Base-by-base conservation (phyloP, 2,113 vertebrate genomes). In the Scopus umbretta region DNA sequence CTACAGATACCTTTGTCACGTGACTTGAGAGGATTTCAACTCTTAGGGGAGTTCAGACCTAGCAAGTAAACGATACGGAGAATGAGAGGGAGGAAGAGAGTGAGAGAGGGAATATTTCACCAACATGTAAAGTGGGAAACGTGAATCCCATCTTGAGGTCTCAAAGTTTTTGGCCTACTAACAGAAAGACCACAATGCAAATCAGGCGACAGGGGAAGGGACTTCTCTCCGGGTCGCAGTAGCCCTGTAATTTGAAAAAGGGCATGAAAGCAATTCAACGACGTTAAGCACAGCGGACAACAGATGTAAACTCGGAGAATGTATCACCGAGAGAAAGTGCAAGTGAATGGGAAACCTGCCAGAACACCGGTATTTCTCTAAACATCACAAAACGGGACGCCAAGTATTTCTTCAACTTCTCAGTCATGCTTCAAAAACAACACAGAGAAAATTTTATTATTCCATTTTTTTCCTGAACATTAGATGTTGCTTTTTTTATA, bases 401-500 rank as follows among this genome's bases (percentile, higher is more conserved):
- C 19, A 73, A 71, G 43, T 49, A 7, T 58, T 62, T 83, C 88
- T 86, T 59, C 82, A 66, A 20, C 40, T 20, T 50, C 61, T 94
- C 85, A 87, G 16, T 45, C 40, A 65, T 63, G 59, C 61, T 89
- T 67, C 86, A 65, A 14, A 72, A 85, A n/a, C 2, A 7, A 52
- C 68, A 53, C 50, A 79, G 30, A 74, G 25, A 74, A 86, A 89
- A 86, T 23, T 4, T 42, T 40, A 43, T 70, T 89, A 67, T 83
- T 94, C 75, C 78, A 40, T 65, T 95, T 74, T 79, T 63, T 42
- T 50, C 87, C 94, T 92, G 50, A 95, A 84, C 42, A 42, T 71
- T 85, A 90, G 53, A 66, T 88, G 94, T 96, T 96, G 71, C 73
- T 96, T 93, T 67, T 94, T 89, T 80, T 78, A 92, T 97, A 94